These are phyloP conservation scores for Limnodromus scolopaceus DNA, from an alignment of 2,797 vertebrate genomes.

Conservation along the genomic window DNA sequence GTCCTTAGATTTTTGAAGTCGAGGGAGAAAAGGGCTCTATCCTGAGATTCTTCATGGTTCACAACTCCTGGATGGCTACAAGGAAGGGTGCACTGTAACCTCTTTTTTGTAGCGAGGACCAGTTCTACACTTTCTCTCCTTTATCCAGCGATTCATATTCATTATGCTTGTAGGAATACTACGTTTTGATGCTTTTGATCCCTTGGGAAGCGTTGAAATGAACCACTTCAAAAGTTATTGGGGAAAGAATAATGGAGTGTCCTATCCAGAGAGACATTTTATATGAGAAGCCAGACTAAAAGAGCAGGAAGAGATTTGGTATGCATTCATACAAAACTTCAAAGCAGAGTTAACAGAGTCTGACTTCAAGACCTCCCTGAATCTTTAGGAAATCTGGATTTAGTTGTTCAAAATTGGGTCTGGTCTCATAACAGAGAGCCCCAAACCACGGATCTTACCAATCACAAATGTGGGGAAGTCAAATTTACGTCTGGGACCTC, in stretches of 20 bases:
- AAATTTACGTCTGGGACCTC: background rate
- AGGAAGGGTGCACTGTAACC: background rate
- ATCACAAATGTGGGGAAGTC: background rate
- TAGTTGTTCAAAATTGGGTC: background rate
- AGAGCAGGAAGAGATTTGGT: background rate
- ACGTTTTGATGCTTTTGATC: background rate
- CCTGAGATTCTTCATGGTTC: background rate
- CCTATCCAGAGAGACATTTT: background rate
- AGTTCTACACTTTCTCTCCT: background rate
- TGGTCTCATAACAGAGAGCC: background rate
- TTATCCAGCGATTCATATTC: background rate
- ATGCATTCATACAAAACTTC: background rate
- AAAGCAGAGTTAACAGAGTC: background rate
- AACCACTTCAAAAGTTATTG: background rate
- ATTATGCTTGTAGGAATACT: background rate
- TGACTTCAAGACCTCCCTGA: background rate
- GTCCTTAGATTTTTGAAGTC: background rate
- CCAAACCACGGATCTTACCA: background rate
- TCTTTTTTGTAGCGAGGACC: background rate
- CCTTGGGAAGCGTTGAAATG: background rate
- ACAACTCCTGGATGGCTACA: background rate
- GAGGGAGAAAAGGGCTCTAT: background rate
- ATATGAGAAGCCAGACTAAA: background rate
- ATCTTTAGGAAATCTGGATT: background rate
- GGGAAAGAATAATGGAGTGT: background rate